Conservation (phyloP, 1,140 invertebrate species). For the Drosophila aff. region DNA sequence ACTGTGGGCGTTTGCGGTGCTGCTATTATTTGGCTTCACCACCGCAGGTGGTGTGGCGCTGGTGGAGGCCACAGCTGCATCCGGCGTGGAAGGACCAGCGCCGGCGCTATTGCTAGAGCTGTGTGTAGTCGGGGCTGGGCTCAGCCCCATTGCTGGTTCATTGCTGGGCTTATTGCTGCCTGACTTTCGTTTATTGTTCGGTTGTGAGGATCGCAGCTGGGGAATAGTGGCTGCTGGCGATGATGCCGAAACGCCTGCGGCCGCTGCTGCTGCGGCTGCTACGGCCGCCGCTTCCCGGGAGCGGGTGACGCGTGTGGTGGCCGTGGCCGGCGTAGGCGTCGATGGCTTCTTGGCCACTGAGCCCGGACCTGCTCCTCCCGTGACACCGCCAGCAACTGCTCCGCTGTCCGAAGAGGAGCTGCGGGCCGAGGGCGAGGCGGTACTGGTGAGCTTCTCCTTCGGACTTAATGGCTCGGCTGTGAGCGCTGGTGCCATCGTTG, state of each 20-base stretch:
- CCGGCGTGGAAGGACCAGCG: conserved; percentile 1
- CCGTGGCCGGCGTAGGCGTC: conserved; percentile 41
- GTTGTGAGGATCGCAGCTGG: conserved; percentile 9
- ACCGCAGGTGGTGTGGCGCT: conserved; percentile 24
- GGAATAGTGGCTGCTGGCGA: conserved; percentile 3
- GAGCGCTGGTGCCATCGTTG: conserved; percentile 87
- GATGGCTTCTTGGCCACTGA: conserved; percentile 50
- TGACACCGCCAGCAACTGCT: conserved; percentile 11
- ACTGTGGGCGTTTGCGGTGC: conserved; percentile 24
- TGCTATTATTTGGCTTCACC: conserved; percentile 17
- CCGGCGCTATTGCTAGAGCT: conserved; percentile 28
- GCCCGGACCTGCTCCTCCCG: conserved; percentile 4
- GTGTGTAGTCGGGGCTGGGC: conserved; percentile 62
- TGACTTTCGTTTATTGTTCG: conserved; percentile 29
- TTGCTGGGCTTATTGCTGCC: conserved; percentile 30
- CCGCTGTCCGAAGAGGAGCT: conserved; percentile 48
- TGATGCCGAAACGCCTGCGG: conserved; percentile 34
- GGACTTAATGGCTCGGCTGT: conserved; percentile 85
- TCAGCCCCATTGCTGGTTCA: conserved; percentile 78
- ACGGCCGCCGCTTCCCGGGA: conserved; percentile 55
- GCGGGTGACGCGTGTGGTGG: conserved; percentile 71
- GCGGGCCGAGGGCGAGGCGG: conserved; percentile 65
- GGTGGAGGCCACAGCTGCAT: conserved; percentile 38
- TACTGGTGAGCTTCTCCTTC: conserved; percentile 78
- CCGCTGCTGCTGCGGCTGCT: conserved; percentile 15